Evolutionary conservation across 2,113 vertebrate species (phyloP), one percentile per base, ranked within the genome.

Genomic region (Diadophis punctatus): DNA sequence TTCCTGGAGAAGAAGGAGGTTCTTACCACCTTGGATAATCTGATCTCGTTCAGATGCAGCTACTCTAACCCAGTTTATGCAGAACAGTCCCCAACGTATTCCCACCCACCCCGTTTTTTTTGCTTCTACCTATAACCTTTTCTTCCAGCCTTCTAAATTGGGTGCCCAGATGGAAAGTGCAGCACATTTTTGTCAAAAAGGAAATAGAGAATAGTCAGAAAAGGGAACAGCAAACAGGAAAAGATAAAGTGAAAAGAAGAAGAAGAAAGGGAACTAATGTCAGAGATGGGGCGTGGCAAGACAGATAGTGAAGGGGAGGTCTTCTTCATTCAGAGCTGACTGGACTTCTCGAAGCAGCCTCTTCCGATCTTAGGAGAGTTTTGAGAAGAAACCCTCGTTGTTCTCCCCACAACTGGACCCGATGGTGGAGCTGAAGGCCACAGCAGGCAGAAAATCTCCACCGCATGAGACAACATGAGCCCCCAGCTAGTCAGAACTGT

Each of bases 251-350:
- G 53, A 56, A 43, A 88, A 88, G 22, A 16, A 39, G 7, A 25
- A 49, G 18, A 43, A 53, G 74, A 58, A 92, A 60, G 74, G 91
- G 91, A 92, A 92, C 48, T 52, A 4, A 11, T 30, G 12, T 1
- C 27, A 91, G 86, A 53, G 74, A 52, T 14, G 39, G 86, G 46
- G 91, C 74, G 58, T 10, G 86, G 91, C 63, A 8, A 8, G 48
- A 8, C 0, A 12, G 23, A 49, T 2, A 9, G 30, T n/a, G 11
- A 6, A 12, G 22, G 20, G 5, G 18, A n/a, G 3, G 9, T 39
- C 8, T 2, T 8, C 1, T 4, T 8, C 34, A 3, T 39, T 25
- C 7, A 4, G 23, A 6, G 22, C 16, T 39, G 3, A 10, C 53
- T 14, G n/a, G 3, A 1, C 12, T 84, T 52, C 23, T 43, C 8